These are phyloP conservation scores for Spodoptera litura DNA, from an alignment of 1,140 invertebrate genomes.

Conservation along the genomic window DNA sequence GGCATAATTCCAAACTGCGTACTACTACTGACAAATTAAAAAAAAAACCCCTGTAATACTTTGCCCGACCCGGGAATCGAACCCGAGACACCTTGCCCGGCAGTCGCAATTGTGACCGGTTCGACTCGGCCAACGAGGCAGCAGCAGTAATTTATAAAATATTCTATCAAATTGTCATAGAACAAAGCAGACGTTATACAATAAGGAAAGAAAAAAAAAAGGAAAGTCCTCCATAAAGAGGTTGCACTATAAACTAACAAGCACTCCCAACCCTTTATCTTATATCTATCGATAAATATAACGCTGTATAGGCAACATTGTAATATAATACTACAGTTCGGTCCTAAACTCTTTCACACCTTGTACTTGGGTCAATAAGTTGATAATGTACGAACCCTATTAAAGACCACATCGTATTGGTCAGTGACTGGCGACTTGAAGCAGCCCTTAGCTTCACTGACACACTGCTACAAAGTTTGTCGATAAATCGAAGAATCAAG, in stretches of 20 bases:
- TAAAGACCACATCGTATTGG: slow-evolving; percentile 68
- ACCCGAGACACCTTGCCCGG: no score
- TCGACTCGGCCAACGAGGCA: no score
- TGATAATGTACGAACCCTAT: slow-evolving; percentile 73
- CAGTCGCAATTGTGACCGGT: no score
- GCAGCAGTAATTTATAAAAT: neutral
- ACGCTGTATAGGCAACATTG: slow-evolving; percentile 13
- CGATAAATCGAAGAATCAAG: neutral
- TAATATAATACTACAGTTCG: slow-evolving; percentile 53
- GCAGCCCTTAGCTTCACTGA: slow-evolving; percentile 71
- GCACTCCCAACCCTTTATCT: slow-evolving; percentile 6
- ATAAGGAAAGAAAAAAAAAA: no score
- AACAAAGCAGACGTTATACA: no score
- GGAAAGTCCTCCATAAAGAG: neutral
- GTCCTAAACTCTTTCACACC: slow-evolving; percentile 72
- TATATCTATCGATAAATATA: neutral
- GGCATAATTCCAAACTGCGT: no score
- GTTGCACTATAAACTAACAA: slow-evolving; percentile 31
- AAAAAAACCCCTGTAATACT: no score
- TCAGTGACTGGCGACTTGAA: slow-evolving; percentile 76
- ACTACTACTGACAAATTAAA: no score
- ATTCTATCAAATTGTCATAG: neutral
- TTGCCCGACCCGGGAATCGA: no score
- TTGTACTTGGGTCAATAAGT: slow-evolving; percentile 79
- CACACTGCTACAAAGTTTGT: slow-evolving; percentile 55